Evolutionary conservation across 2,888 invertebrate genomes (phyloP), one percentile per base, ranked within the genome.

Genomic region (Euplagia quadripunctaria): DNA sequence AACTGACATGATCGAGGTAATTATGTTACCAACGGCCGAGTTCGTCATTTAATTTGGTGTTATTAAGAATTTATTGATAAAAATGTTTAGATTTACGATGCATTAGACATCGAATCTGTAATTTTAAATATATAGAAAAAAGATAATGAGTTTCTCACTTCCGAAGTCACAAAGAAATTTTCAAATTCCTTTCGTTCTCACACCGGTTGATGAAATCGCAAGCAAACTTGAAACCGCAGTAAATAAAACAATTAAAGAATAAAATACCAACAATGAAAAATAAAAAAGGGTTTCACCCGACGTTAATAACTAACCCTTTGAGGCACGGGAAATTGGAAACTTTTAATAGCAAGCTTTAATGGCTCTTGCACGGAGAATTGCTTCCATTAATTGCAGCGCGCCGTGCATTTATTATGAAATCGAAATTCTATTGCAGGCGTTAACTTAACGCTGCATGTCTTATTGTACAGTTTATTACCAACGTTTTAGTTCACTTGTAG

Each of bases 211-310:
- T 89, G 85, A 88, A 89, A 89, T 87, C 79, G 85, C 80, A 79
- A 86, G 75, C 85, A 85, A 82, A 88, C 86, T 87, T 82, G 83
- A 82, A 79, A 78, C 81, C 76, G 84, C 88, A 88, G 87, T 89
- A 91, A 92, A 92, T 92, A 92, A 92, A 85, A 91, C 91, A 92
- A 92, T 93, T 90, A 93, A 93, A 79, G 84, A 88, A 88, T 87
- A 91, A 91, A 90, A 92, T 91, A 85, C 85, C 77, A 76, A 84
- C 79, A 78, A 31, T 68, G 76, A 82, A 86, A 82, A 86, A 86
- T 82, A 83, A 88, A 92, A 90, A 90, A 90, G 84, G 84, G 81
- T 82, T 85, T 79, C 16, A 75, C 72, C 72, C 80, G 80, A 83
- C 82, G 86, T 88, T 90, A 88, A 91, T 91, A 91, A 91, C 89